Percentiles rank a stretch among this genome's conserved stretches.
Conservation (phyloP, 1,140 invertebrate genomes). For the Drosophila obscura region DNA sequence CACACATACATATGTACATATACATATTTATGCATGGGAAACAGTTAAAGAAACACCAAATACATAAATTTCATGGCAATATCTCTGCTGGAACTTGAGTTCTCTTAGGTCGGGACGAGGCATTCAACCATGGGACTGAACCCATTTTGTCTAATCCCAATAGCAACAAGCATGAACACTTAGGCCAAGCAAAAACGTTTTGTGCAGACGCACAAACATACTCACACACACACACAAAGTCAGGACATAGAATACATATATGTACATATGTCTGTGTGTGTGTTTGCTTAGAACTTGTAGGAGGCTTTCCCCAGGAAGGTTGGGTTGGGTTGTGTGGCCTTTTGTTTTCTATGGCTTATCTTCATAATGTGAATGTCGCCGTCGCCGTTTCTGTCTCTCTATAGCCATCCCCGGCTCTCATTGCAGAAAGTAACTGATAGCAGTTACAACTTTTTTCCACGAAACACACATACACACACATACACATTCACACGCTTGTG, state of each 20-base stretch:
- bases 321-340: conserved; percentile 25
- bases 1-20: neutral
- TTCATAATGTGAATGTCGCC: conserved; percentile 78
- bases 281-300: neutral
- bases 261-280: neutral
- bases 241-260: neutral
- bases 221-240: conserved; percentile 4
- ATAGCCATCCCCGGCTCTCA: conserved; percentile 38
- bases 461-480: conserved; percentile 7
- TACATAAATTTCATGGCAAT: conserved; percentile 3
- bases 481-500: conserved; percentile 17
- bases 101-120: conserved; percentile 17
- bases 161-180: conserved; percentile 46
- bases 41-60: conserved; percentile 17
- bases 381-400: conserved; percentile 35
- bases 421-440: conserved; percentile 73
- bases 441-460: conserved; percentile 67
- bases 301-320: conserved; percentile 28
- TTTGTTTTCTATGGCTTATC: conserved; percentile 79
- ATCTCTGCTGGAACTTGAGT: neutral
- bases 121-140: conserved; percentile 1
- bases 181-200: conserved; percentile 65
- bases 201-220: conserved; percentile 22
- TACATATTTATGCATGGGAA: neutral
- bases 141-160: conserved; percentile 51